A percentile compares a stretch with the other conserved stretches of the same genome.
Conservation (phyloP, 2,113 vertebrate genomes). For the Vombatus ursinus region DNA sequence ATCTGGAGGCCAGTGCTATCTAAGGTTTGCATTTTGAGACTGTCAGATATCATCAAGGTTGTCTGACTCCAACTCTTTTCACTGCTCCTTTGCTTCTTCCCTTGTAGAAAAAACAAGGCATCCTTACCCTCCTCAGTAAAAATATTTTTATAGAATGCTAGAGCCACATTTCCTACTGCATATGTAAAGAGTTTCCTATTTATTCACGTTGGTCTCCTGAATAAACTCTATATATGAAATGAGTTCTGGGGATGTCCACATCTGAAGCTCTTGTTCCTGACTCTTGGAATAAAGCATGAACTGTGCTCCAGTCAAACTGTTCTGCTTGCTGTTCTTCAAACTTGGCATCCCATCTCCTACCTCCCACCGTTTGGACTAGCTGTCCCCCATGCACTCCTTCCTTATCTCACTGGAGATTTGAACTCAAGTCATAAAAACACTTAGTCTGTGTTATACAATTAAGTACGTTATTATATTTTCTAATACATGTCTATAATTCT, state of each 20-base stretch:
- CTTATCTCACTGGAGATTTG: neutral
- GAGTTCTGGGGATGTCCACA: neutral
- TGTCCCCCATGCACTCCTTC: neutral
- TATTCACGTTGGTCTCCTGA: neutral
- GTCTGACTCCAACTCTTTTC: neutral
- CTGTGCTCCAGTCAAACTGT: neutral
- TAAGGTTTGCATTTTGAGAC: neutral
- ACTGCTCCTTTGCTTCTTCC: neutral
- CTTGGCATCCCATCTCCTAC: neutral
- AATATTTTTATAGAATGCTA: neutral
- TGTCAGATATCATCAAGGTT: neutral
- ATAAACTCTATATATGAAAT: neutral
- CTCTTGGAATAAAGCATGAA: neutral
- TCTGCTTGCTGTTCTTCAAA: neutral
- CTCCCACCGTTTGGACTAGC: neutral
- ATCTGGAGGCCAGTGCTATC: rapidly evolving
- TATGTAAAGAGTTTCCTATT: neutral
- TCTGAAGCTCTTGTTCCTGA: neutral
- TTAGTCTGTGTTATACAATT: neutral
- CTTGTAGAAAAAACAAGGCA: neutral
- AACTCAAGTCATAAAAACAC: neutral
- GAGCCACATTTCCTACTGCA: neutral
- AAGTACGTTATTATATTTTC: neutral
- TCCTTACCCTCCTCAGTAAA: neutral
- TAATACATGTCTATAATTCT: neutral